phyloP scores from a whole-genome alignment of 2,888 invertebrate genomes.

The Apamea monoglypha region DNA sequence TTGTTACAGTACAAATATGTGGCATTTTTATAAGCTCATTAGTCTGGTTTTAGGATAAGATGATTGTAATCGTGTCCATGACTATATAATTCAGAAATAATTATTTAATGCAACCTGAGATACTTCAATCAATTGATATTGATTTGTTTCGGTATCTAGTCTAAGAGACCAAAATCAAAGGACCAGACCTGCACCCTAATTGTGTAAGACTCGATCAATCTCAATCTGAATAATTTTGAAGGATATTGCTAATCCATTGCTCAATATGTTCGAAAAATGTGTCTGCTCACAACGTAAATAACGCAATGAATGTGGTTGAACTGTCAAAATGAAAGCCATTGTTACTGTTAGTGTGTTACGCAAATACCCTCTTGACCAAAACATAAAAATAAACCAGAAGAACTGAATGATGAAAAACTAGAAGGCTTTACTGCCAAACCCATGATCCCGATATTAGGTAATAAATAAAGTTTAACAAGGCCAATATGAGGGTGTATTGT shows the following conservation, averaged over 20 bases:
- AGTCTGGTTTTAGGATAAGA: constrained; percentile 18
- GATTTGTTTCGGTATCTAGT: too few species aligned
- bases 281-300: too few species aligned
- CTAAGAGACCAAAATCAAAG: constrained; percentile 9
- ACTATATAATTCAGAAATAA: constrained; percentile 1
- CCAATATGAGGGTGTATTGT: constrained; percentile 70
- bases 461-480: constrained; percentile 76
- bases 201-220: too few species aligned
- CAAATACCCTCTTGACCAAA: too few species aligned
- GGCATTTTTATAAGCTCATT: constrained; percentile 48
- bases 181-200: not conserved
- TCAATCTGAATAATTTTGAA: too few species aligned
- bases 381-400: constrained; percentile 1
- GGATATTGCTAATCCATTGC: too few species aligned
- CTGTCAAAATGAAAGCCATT: too few species aligned
- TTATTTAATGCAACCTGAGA: not conserved
- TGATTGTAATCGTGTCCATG: constrained; percentile 14
- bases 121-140: not conserved
- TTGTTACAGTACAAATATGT: constrained; percentile 1
- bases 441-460: constrained; percentile 62
- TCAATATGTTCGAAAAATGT: too few species aligned
- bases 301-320: too few species aligned
- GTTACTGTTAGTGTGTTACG: too few species aligned
- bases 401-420: not conserved
- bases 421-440: constrained; percentile 8